Percentiles rank a stretch among this genome's conserved stretches.
These are phyloP conservation scores for Cassiopea xamachana DNA, from an alignment of 30 jellyfish, hydroid and myxozoan species.

Conservation along the genomic window DNA sequence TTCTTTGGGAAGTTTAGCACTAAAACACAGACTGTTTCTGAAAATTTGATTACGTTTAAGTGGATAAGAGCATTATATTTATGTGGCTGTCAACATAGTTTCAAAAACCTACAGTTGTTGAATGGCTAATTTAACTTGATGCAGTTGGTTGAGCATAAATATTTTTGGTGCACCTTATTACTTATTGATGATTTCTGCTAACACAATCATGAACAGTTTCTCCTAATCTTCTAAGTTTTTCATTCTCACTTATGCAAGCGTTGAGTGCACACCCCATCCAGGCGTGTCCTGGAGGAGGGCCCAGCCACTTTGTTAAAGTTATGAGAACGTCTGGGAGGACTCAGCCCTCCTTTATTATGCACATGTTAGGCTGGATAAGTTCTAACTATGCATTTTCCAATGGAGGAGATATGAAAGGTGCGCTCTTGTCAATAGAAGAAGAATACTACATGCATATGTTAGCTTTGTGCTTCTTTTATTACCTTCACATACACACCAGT, in stretches of 20 bases:
- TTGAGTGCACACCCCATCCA: background rate
- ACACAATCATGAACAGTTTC: background rate
- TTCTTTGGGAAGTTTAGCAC: background rate
- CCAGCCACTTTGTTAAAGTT: too few species aligned
- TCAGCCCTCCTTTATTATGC: too few species aligned
- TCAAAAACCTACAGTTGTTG: background rate
- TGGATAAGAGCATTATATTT: background rate
- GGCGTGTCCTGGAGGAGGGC: too few species aligned
- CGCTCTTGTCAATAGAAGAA: too few species aligned
- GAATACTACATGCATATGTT: too few species aligned
- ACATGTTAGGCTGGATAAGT: too few species aligned
- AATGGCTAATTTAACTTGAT: background rate
- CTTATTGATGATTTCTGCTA: background rate
- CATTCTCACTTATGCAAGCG: background rate
- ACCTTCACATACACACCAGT: too few species aligned
- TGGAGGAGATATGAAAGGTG: too few species aligned
- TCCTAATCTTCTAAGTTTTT: background rate
- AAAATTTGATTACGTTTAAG: background rate
- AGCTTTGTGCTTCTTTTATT: too few species aligned
- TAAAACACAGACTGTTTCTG: background rate
- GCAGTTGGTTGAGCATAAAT: background rate
- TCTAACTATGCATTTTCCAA: too few species aligned
- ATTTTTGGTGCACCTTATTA: background rate
- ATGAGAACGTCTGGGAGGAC: too few species aligned
- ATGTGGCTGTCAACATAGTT: background rate